These are phyloP conservation scores for Pantala flavescens DNA, from an alignment of 1,140 invertebrate species.

Conservation along the genomic window DNA sequence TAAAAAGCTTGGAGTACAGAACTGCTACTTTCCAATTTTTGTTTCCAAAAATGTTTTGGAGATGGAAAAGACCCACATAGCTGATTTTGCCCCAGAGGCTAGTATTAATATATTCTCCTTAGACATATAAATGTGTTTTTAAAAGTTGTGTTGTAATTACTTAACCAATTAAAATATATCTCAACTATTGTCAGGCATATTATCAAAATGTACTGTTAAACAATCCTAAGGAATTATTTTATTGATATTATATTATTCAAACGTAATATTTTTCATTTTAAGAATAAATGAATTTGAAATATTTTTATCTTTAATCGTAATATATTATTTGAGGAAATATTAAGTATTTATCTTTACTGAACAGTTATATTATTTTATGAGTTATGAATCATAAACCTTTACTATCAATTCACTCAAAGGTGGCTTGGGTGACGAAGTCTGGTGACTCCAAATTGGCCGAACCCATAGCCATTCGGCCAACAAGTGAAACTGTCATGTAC, in stretches of 20 bases:
- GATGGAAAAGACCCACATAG: constrained; percentile 92
- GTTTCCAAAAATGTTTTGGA: constrained; percentile 83
- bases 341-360: no score
- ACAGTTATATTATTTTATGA: no score
- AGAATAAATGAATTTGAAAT: no score
- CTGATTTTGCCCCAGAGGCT: constrained; percentile 96
- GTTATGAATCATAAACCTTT: no score
- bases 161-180: no score
- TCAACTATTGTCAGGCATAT: no score
- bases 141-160: not conserved
- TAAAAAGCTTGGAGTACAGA: constrained; percentile 86
- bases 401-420: constrained; percentile 34
- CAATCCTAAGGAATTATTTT: no score
- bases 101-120: not conserved
- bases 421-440: constrained; percentile 98
- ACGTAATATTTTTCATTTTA: no score
- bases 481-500: constrained; percentile 99
- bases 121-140: not conserved
- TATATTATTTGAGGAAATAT: no score
- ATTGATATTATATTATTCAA: no score
- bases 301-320: no score
- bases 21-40: constrained; percentile 98
- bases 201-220: no score
- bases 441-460: constrained; percentile 90
- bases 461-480: constrained; percentile 96